These are phyloP conservation scores for Platichthys flesus DNA, from an alignment of 2,113 vertebrate species.

Conservation along the genomic window DNA sequence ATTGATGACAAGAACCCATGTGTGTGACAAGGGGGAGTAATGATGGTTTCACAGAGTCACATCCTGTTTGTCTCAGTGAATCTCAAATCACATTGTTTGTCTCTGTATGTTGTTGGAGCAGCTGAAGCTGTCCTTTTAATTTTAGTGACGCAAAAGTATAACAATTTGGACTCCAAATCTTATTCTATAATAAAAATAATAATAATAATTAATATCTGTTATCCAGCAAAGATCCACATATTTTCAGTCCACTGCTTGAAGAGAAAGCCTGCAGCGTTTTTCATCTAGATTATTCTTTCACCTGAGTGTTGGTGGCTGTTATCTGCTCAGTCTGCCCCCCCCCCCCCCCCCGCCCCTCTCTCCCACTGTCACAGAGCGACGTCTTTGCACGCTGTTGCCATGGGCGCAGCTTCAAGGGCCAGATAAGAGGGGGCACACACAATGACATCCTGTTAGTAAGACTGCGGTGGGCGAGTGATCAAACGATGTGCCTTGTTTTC, in stretches of 20 bases:
- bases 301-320: not conserved
- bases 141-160: not conserved
- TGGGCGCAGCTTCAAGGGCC: constrained; percentile 76
- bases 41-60: not conserved
- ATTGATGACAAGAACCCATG: not conserved
- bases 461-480: constrained; percentile 62
- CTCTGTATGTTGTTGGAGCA: not conserved
- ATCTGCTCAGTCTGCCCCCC: not conserved
- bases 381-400: constrained; percentile 70
- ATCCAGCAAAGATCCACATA: not conserved
- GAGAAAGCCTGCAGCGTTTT: not conserved
- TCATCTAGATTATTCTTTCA: not conserved
- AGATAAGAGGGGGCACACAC: constrained; percentile 74
- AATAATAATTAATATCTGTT: not conserved
- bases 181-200: not conserved
- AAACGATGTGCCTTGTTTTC: constrained; percentile 57
- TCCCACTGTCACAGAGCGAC: constrained; percentile 22
- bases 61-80: not conserved
- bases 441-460: constrained; percentile 75
- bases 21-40: not conserved
- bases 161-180: not conserved
- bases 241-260: not conserved
- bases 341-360: not conserved
- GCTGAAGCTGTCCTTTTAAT: too few species aligned
- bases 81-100: not conserved